Base-by-base conservation (phyloP, 1,140 invertebrate genomes). In the Homalodisca vitripennis region DNA sequence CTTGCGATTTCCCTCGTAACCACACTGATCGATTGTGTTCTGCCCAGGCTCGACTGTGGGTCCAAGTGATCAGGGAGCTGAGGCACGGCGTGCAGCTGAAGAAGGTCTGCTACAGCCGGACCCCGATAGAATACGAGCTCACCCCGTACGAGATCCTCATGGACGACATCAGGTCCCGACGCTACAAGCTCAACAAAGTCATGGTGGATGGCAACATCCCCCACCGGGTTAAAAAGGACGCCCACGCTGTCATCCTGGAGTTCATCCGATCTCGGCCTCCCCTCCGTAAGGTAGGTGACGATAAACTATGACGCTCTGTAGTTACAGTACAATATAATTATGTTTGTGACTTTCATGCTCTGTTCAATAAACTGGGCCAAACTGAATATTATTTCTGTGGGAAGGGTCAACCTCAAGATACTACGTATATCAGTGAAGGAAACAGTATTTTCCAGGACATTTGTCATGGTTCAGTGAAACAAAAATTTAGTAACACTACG, bases 141-240 rank as follows among this genome's bases (percentile, higher is more conserved):
- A 98, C 96, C n/a, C 96, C 96, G 6, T 98, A 97, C 79, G 96
- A 98, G 83, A 97, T 97, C 76, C 84, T 98, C 14, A 95, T 98
- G 90, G 94, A 98, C 76, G 96, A 98, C 77, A 98, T 98, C 73
- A 82, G 94, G 73, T 90, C 91, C 27, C 88, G 92, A 74, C 86
- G 91, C 74, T 98, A 95, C 82, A 92, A 90, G 75, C 81, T 92
- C 66, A 86, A 87, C 74, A 92, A 92, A 80, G 90, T 88, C 69
- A 88, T 88, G 87, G 84, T 93, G 0, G 91, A 95, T 79, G 92
- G 91, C 34, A 87, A 89, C 79, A 88, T 95, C 77, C 92, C 92
- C 53, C 88, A 70, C 75, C 84, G 90, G 78, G 88, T 94, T 27
- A 95, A 93, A 78, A 96, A 96, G 82, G 94, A 98, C 82, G 94